Conservation (phyloP, 2,888 invertebrate genomes). For the Scaptomyza polygonia region DNA sequence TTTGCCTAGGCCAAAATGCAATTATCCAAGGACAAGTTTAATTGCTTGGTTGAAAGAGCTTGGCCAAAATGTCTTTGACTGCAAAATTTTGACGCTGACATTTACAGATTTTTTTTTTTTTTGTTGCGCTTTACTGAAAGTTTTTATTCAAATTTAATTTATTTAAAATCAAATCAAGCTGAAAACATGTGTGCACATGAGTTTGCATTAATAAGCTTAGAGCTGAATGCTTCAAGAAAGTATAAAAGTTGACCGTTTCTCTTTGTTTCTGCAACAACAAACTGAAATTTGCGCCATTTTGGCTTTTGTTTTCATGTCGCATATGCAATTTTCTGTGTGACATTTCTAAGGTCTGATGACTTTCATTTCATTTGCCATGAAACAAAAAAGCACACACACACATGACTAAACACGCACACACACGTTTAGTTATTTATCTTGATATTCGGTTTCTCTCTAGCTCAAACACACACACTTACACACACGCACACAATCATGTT, state of each 20-base stretch:
- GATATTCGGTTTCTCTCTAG: constrained; percentile 47
- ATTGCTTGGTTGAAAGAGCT: constrained; percentile 77
- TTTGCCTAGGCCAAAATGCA: constrained; percentile 77
- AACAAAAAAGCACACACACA: constrained; percentile 37
- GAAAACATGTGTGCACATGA: constrained; percentile 24
- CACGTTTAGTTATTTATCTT: constrained; percentile 70
- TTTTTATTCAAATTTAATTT: constrained; percentile 46
- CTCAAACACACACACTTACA: constrained; percentile 23
- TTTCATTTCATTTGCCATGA: constrained; percentile 72
- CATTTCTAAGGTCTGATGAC: constrained; percentile 68
- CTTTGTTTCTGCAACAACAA: not conserved
- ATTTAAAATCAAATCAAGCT: constrained; percentile 65
- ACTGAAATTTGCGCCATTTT: constrained; percentile 45
- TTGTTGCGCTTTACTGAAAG: constrained; percentile 4
- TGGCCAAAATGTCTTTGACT: constrained; percentile 19
- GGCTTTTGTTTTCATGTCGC: constrained; percentile 52
- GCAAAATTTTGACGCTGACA: constrained; percentile 55
- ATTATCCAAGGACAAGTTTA: constrained; percentile 83
- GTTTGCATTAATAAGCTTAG: constrained; percentile 10
- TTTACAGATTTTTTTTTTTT: constrained; percentile 41
- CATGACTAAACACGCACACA: constrained; percentile 24
- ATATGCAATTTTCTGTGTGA: constrained; percentile 67
- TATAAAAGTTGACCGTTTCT: constrained; percentile 25
- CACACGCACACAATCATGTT: constrained; percentile 57
- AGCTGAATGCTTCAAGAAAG: constrained; percentile 26